A percentile compares a stretch with the other conserved stretches of the same genome.
phyloP scores from a whole-genome alignment of 2,113 vertebrate genomes.

The Cervus canadensis region DNA sequence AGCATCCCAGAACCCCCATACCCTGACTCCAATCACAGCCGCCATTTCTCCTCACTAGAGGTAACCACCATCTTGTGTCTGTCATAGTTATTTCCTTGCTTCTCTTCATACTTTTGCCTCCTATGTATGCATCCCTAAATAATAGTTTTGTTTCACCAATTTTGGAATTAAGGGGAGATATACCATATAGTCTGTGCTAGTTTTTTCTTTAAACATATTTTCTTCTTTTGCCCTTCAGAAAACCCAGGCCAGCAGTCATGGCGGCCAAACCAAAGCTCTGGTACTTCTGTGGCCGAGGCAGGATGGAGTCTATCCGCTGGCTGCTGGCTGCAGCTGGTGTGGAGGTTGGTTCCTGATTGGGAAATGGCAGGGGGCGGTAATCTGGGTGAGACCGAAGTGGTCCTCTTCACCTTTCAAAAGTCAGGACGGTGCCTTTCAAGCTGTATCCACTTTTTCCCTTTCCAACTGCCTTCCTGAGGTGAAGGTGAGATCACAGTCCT shows the following conservation, averaged over 20 bases:
- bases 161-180: not conserved
- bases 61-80: not conserved
- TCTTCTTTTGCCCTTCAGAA: conserved; percentile 39
- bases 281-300: conserved; percentile 89
- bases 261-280: conserved; percentile 84
- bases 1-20: not conserved
- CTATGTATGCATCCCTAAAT: not conserved
- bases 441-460: not conserved
- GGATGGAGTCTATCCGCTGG: conserved; percentile 93
- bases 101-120: not conserved
- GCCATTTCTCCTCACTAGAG: not conserved
- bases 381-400: not conserved
- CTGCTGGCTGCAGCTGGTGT: conserved; percentile 87
- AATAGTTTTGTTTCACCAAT: not conserved
- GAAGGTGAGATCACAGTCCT: not conserved
- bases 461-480: not conserved
- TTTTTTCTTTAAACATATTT: not conserved
- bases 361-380: not conserved
- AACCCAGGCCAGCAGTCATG: conserved; percentile 77
- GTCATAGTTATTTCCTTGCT: not conserved
- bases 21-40: not conserved
- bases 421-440: not conserved
- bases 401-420: not conserved
- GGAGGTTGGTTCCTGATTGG: conserved; percentile 79
- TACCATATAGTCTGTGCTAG: not conserved